Evolutionary conservation across 1,140 invertebrate genomes (phyloP).

Genomic region (Chrysoperla carnea): DNA sequence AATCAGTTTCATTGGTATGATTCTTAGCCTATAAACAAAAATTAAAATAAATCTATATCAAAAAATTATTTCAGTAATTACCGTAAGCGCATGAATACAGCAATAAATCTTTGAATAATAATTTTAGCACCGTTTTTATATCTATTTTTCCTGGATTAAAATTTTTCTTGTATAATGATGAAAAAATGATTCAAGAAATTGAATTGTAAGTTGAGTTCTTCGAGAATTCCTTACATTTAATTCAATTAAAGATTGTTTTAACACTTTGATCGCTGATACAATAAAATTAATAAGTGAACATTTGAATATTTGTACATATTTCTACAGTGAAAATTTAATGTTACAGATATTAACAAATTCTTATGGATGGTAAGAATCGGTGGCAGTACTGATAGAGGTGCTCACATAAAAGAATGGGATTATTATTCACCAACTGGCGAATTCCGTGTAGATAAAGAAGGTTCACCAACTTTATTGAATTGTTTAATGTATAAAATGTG

Average conservation of each 20-base stretch:
- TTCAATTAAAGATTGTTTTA: neutral
- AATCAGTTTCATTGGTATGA: too few relatives aligned
- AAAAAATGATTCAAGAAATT: too few relatives aligned
- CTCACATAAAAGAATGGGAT: conserved; percentile 89
- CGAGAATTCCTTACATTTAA: conserved; percentile 2
- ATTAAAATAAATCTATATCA: too few relatives aligned
- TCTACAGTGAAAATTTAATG: conserved; percentile 5
- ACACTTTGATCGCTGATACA: neutral
- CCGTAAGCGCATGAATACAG: too few relatives aligned
- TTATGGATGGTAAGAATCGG: conserved; percentile 97
- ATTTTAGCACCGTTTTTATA: too few relatives aligned
- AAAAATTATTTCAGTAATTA: too few relatives aligned
- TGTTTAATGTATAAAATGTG: conserved; percentile 96
- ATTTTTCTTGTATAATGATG: too few relatives aligned
- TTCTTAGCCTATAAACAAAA: too few relatives aligned
- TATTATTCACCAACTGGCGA: conserved; percentile 90
- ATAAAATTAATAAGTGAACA: neutral
- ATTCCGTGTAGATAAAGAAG: conserved; percentile 85
- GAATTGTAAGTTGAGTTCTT: neutral
- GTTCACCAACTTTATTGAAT: conserved; percentile 70
- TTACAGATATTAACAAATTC: conserved; percentile 90
- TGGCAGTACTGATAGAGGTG: conserved; percentile 84
- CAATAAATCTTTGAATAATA: too few relatives aligned
- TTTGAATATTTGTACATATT: neutral
- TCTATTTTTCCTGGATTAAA: too few relatives aligned